Percentiles rank a stretch among this genome's conserved stretches.
phyloP scores from a whole-genome alignment of 2,888 invertebrate genomes.

The Andrena camellia region DNA sequence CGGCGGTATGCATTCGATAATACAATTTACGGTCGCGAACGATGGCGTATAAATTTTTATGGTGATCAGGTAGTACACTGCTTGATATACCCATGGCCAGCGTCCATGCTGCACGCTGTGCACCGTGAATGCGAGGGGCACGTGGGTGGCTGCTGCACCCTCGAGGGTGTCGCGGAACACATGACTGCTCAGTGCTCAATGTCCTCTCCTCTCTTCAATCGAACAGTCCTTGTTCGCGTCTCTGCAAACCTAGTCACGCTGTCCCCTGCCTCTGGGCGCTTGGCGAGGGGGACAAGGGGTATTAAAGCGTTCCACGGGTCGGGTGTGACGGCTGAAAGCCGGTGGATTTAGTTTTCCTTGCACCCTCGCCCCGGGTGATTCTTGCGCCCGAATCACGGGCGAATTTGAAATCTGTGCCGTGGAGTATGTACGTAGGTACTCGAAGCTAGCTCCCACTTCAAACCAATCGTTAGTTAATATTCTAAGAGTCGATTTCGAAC shows the following conservation, averaged over 20 bases:
- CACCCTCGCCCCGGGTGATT: neutral
- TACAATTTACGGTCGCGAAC: slow-evolving; percentile 83
- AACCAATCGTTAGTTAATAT: too few relatives aligned
- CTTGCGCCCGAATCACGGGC: too few relatives aligned
- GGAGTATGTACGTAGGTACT: too few relatives aligned
- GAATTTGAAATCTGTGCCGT: too few relatives aligned
- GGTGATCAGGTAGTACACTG: slow-evolving; percentile 83
- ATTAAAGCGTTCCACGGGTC: slow-evolving; percentile 9
- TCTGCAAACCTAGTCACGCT: slow-evolving; percentile 30
- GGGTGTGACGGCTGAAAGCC: neutral
- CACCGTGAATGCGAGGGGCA: slow-evolving; percentile 73
- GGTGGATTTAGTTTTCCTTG: neutral
- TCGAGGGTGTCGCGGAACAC: slow-evolving; percentile 34
- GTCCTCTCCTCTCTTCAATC: slow-evolving; percentile 78
- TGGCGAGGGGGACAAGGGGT: slow-evolving; percentile 3
- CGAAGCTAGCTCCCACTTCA: too few relatives aligned
- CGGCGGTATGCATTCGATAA: slow-evolving; percentile 79
- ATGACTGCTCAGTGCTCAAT: slow-evolving; percentile 49
- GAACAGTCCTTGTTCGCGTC: slow-evolving; percentile 61
- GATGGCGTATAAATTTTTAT: slow-evolving; percentile 84
- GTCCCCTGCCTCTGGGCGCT: slow-evolving; percentile 3
- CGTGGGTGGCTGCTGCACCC: slow-evolving; percentile 51
- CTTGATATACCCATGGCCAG: slow-evolving; percentile 74
- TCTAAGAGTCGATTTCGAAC: too few relatives aligned
- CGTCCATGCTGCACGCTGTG: slow-evolving; percentile 64